A percentile compares a stretch with the other conserved stretches of the same genome.
Conservation (phyloP, 1,140 invertebrate species). For the Tetramorium simillimum region DNA sequence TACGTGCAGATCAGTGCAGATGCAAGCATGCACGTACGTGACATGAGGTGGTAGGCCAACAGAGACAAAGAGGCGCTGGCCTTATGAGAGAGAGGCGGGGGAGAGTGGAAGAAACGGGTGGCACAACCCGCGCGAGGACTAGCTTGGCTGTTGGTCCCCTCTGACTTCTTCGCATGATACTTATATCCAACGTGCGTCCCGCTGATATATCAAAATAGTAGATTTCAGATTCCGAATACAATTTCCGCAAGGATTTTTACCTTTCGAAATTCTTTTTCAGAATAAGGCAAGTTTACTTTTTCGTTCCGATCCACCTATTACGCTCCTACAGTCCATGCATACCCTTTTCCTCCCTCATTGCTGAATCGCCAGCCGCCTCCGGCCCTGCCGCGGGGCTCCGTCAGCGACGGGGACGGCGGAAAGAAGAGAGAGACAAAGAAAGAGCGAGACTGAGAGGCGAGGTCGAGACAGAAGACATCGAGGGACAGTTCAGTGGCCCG, state of each 20-base stretch:
- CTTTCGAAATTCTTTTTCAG: background rate
- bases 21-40: background rate
- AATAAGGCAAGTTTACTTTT: background rate
- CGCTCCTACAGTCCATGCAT: background rate
- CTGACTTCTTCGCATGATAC: background rate
- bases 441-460: constrained; percentile 31
- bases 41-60: background rate
- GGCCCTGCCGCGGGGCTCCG: background rate
- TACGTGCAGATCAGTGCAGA: background rate
- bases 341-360: constrained; percentile 7
- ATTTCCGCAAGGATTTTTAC: background rate
- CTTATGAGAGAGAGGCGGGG: too few species aligned
- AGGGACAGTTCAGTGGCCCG: constrained; percentile 61
- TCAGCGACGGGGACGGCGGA: background rate
- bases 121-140: background rate
- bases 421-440: background rate
- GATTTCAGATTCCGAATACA: background rate
- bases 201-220: background rate
- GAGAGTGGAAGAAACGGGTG: background rate
- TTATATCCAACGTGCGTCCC: background rate
- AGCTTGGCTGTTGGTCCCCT: background rate
- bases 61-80: background rate
- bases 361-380: background rate
- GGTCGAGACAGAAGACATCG: constrained; percentile 49
- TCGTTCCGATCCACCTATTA: background rate